Base-by-base conservation (phyloP, 2,113 vertebrate species). In the Sinocyclocheilus grahami region DNA sequence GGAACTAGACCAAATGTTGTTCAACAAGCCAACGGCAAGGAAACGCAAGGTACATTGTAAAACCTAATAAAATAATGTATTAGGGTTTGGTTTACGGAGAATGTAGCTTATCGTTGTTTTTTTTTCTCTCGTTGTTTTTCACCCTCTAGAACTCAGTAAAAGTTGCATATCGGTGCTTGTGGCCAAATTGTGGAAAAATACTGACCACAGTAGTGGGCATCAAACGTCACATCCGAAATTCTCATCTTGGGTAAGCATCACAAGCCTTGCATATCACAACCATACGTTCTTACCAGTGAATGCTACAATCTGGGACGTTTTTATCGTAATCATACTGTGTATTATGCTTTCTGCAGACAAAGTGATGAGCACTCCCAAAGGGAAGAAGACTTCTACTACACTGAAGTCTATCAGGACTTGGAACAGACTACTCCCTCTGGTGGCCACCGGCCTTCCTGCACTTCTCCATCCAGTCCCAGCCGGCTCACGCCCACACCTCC, bases 301-400 rank as follows among this genome's bases (percentile, higher is more conserved):
- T 13, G 24, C 2, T 30, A 16, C 76, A 55, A 30, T 78, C 27
- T 78, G 7, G 7, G 53, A 78, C 4, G 2, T 78, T 37, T 58
- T 22, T 11, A 39, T 39, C 6, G 1, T 78, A 13, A 37, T 22
- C 18, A 1, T 2, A n/a, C 46, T n/a, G 1, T 53, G 20, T 16
- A 1, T 65, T 11, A 27, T 86, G 63, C 16, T 67, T 76, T 14
- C 12, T 80, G 63, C 42, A 95, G 95, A 53, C 95, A 96, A 11
- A 85, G 92, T 0, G 90, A 92, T 1, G 96, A 96, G 81, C 94
- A 94, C 89, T 93, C 95, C 87, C 94, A 94, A 60, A 90, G 95
- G 55, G 96, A 97, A 86, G 96, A 97, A 89, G 97, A 98, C 85
- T 98, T 98, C 85, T 98, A 98, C 92, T 98, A 98, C 94, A 97